These are phyloP conservation scores for Diorhabda sublineata DNA, from an alignment of 1,140 invertebrate species.

Conservation along the genomic window DNA sequence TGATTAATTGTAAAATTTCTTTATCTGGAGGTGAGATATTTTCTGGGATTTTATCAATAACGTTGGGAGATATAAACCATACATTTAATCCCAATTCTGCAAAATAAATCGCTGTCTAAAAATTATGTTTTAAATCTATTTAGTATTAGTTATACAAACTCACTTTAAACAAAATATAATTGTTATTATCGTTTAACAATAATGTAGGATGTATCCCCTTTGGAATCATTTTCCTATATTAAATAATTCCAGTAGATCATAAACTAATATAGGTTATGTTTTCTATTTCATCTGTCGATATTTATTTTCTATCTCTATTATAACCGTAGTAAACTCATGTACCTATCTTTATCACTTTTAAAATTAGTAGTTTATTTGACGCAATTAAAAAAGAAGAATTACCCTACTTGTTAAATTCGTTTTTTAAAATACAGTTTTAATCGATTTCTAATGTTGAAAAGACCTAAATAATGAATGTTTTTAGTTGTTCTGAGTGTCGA, in stretches of 20 bases:
- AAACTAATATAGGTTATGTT: not conserved
- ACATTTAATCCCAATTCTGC: slow-evolving; percentile 34
- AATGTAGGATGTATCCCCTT: slow-evolving; percentile 16
- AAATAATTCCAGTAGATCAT: not conserved
- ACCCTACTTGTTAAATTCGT: not conserved
- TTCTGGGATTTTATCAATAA: slow-evolving; percentile 31
- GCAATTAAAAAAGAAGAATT: slow-evolving; percentile 4
- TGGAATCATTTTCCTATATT: slow-evolving; percentile 15
- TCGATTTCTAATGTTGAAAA: too few relatives aligned
- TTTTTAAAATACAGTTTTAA: too few relatives aligned
- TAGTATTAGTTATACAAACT: slow-evolving; percentile 14
- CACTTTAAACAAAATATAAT: slow-evolving; percentile 30
- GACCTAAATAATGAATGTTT: too few relatives aligned
- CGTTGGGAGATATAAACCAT: slow-evolving; percentile 36
- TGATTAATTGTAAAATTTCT: slow-evolving; percentile 35
- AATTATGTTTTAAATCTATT: slow-evolving; percentile 2
- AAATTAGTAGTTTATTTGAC: not conserved
- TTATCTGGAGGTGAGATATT: slow-evolving; percentile 32
- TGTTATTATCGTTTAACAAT: slow-evolving; percentile 20
- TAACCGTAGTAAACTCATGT: not conserved
- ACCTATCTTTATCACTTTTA: not conserved
- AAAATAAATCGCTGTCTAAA: slow-evolving; percentile 33
- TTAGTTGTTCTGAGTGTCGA: not conserved
- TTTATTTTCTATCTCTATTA: not conserved
- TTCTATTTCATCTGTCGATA: not conserved